These are phyloP conservation scores for Zootoca vivipara DNA, from an alignment of 2,113 vertebrate genomes.

Conservation along the genomic window DNA sequence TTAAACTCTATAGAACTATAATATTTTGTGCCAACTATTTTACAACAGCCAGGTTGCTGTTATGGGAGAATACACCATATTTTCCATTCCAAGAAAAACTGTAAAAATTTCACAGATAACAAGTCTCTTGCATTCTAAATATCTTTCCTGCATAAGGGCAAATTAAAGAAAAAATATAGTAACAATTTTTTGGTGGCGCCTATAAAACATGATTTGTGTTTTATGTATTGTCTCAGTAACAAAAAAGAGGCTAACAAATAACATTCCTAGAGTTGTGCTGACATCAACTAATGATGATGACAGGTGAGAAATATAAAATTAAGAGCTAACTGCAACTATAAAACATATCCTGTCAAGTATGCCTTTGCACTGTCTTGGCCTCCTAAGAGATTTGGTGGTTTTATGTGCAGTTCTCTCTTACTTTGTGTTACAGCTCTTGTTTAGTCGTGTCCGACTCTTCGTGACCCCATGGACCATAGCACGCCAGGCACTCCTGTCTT, in stretches of 20 bases:
- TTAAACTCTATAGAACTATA: background rate
- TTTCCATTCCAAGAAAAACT: background rate
- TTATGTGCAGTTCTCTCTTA: background rate
- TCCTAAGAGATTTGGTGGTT: background rate
- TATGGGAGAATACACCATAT: background rate
- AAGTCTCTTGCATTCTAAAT: background rate
- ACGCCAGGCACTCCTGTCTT: too few species aligned
- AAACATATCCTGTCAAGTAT: background rate
- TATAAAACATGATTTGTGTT: background rate
- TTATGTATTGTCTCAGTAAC: background rate
- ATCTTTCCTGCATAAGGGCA: background rate
- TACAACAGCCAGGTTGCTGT: background rate
- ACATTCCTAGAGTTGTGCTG: background rate
- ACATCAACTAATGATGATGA: background rate
- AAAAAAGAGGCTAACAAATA: background rate
- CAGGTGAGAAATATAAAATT: constrained; percentile 14
- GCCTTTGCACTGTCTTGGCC: rapidly evolving
- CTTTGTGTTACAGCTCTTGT: background rate
- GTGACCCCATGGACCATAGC: too few species aligned
- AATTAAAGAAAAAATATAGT: background rate
- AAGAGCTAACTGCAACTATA: background rate
- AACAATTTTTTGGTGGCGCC: background rate
- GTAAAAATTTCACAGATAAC: background rate
- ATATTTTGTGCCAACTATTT: background rate
- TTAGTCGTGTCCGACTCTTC: too few species aligned